Percentiles rank a stretch among this genome's conserved stretches.
Evolutionary conservation across 2,888 invertebrate species (phyloP).

Genomic region (Hylaea fasciaria): DNA sequence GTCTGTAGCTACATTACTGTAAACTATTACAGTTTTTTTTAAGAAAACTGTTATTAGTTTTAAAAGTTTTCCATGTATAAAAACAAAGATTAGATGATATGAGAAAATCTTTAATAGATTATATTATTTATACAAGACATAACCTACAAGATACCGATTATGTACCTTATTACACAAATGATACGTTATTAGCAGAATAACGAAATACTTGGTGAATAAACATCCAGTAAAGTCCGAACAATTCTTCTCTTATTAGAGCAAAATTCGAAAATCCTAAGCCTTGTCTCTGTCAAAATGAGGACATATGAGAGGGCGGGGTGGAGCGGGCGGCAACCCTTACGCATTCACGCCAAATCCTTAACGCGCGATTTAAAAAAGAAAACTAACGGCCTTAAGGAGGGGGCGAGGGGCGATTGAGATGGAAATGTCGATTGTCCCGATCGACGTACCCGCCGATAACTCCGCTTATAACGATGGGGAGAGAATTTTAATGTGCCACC

Average conservation of each 20-base stretch:
- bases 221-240: conserved; percentile 33
- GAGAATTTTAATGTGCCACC: conserved; percentile 85
- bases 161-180: background rate
- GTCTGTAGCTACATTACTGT: no score
- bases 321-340: conserved; percentile 75
- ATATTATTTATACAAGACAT: no score
- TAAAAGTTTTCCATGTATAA: no score
- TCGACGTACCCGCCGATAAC: conserved; percentile 75
- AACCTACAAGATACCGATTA: no score
- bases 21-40: no score
- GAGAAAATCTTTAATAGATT: no score
- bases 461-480: conserved; percentile 83
- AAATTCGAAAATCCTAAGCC: conserved; percentile 60
- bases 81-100: no score
- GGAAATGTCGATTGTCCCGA: conserved; percentile 82
- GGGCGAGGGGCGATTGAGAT: conserved; percentile 73
- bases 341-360: conserved; percentile 82
- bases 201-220: conserved; percentile 24
- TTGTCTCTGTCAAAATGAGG: conserved; percentile 66
- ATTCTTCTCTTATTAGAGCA: conserved; percentile 51
- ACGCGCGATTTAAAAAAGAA: conserved; percentile 85
- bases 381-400: conserved; percentile 74
- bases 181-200: background rate
- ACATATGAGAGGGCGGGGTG: conserved; percentile 74
- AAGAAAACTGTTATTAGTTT: no score